Evolutionary conservation across 2,797 vertebrate genomes (phyloP), one percentile per base, ranked within the genome.

Genomic region (Xenentodon cancila): DNA sequence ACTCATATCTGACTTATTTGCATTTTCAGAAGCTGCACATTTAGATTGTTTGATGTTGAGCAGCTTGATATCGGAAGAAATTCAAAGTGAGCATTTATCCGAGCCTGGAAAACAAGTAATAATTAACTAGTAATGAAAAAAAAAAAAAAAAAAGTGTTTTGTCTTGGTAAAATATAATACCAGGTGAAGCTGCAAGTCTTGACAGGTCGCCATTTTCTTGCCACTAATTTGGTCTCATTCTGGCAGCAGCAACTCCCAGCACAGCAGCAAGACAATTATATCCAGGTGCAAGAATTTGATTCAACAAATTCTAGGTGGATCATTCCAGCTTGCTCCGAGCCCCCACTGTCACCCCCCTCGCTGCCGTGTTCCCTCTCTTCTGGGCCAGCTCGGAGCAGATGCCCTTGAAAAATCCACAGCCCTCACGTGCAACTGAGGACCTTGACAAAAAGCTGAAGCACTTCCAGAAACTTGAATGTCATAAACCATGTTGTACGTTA

Each of bases 231-330:
- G 94, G 93, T 96, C 94, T 94, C 94, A 89, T 92, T 93, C 93
- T 95, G 92, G 92, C 93, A 91, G 91, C 88, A 92, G 94, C 94
- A 95, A 94, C 94, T 94, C 96, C 96, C 96, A 93, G 94, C 96
- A 97, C 96, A 99, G 96, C 94, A 66, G 95, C 93, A 83, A 87
- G 89, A 96, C 96, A 95, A 97, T 98, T 97, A 97, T 86, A 95
- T 96, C 95, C 96, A 98, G 95, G 96, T 97, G 96, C 96, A 98
- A 95, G 94, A 93, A 96, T 95, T 96, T 96, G 95, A 98, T 97
- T 97, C 95, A 92, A 96, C 95, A 96, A 96, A 98, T 95, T 96
- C 95, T 95, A 94, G 94, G 95, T 95, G 94, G 93, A 96, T 97
- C 90, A 83, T 94, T 95, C 92, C 92, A 92, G 90, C 92, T 91